Evolutionary conservation across 2,888 invertebrate species (phyloP), one percentile per base, ranked within the genome.

Genomic region (Erebia aethiops): DNA sequence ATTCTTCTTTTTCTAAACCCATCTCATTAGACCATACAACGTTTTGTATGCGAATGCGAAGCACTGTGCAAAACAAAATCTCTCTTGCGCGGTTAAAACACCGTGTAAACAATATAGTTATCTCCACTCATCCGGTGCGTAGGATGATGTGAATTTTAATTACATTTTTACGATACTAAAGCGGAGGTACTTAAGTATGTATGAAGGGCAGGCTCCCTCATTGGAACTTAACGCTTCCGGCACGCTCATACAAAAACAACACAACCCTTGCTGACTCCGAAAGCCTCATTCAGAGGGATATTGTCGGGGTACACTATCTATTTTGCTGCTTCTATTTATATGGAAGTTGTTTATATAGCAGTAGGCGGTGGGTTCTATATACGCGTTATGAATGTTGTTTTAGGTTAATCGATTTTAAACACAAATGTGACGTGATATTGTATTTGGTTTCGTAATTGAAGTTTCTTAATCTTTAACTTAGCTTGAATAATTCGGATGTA

Each of bases 151-250:
- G 87, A 88, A 89, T 91, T 91, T 91, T 92, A 91, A 92, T 91
- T 91, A 89, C 88, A 90, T 91, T 90, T 91, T 91, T 91, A 89
- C 87, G 88, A 89, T 89, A 89, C 86, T 85, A 85, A 86, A 89
- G 86, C 87, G 83, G 77, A 81, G 83, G 78, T 81, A 82, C 83
- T 88, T 82, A 83, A 89, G 88, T 88, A 89, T 87, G 87, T 90
- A 89, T 85, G 88, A 86, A 87, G 88, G 85, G 85, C 80, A 78
- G 82, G 80, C 82, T 81, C 83, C 83, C 82, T 81, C 82, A 87
- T 86, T 85, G 78, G 82, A 83, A 82, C 78, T 79, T 67, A 82
- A 79, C 82, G 87, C 85, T 89, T 88, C 89, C 87, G 85, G 84
- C 82, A 78, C 80, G 82, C 81, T 86, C 86, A 88, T 80, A 79